Evolutionary conservation across 2,797 vertebrate genomes (phyloP), one percentile per base, ranked within the genome.

Genomic region (Rhyacichthys aspro): DNA sequence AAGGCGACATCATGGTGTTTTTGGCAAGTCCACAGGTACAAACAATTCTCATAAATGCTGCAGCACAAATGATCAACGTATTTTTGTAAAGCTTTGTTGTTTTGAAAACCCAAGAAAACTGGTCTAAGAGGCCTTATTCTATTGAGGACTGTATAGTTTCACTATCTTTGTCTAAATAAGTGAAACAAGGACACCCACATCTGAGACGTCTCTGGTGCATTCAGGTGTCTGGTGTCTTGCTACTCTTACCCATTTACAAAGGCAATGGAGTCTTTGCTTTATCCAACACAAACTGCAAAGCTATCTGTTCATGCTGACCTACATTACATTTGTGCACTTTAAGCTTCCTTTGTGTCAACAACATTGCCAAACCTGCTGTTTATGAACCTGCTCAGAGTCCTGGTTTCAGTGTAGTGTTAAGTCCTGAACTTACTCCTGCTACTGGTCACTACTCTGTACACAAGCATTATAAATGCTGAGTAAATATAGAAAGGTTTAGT

Each of bases 11-110:
- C 28, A 85, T 98, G 38, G 79, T 96, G 59, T 99, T 98, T 82
- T 68, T 98, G 85, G 90, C 95, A 63, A 94, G 95, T 1, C 88
- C 93, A 37, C 94, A 98, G 95, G 97, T 98, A 83, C 42, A 67
- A 0, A 0, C 7, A 37, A 2, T 12, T 12, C 23, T 28, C 23
- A 28, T 2, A 28, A 28, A 28, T 28, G 23, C 23, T 28, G 23
- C 3, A 28, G 3, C 23, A 28, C 23, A 28, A 6, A 28, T n/a
- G n/a, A n/a, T n/a, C n/a, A n/a, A n/a, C n/a, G n/a, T n/a, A n/a
- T n/a, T 28, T 28, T 28, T 28, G 23, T 28, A 28, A 28, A 28
- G 23, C 23, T 28, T 28, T 28, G 23, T 28, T 28, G 23, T 28
- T 28, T 5, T 28, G 23, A 28, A 28, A 28, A 28, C 23, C 10